Evolutionary conservation across 2,797 vertebrate species (phyloP).

Genomic region (Bradypodion ventrale): DNA sequence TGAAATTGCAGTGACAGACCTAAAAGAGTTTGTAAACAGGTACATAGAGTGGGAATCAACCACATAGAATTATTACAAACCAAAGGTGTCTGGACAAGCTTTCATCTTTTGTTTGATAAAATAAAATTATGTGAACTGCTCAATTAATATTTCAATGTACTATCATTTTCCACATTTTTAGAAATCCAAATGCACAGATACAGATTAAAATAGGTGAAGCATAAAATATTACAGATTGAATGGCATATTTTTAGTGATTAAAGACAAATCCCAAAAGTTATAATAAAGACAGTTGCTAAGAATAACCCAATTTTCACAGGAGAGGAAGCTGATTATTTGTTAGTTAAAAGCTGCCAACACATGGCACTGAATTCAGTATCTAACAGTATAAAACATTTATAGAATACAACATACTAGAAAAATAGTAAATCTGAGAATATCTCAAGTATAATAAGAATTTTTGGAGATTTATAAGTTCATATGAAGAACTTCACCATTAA

Average conservation of each 20-base stretch:
- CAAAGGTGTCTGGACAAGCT: background rate
- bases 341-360: background rate
- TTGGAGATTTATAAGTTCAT: background rate
- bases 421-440: background rate
- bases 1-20: background rate
- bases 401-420: background rate
- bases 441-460: background rate
- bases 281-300: background rate
- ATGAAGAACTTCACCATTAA: background rate
- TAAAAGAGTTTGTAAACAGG: background rate
- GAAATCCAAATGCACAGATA: background rate
- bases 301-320: slow-evolving; percentile 4
- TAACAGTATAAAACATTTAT: background rate
- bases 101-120: background rate
- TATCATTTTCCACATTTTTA: background rate
- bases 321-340: background rate
- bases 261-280: background rate
- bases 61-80: background rate
- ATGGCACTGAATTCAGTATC: background rate
- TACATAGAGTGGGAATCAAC: background rate
- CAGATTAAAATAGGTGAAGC: background rate
- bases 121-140: background rate
- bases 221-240: background rate
- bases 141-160: background rate
- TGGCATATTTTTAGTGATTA: background rate